Conservation (phyloP, 2,888 invertebrate species). For the Andricus curvator region DNA sequence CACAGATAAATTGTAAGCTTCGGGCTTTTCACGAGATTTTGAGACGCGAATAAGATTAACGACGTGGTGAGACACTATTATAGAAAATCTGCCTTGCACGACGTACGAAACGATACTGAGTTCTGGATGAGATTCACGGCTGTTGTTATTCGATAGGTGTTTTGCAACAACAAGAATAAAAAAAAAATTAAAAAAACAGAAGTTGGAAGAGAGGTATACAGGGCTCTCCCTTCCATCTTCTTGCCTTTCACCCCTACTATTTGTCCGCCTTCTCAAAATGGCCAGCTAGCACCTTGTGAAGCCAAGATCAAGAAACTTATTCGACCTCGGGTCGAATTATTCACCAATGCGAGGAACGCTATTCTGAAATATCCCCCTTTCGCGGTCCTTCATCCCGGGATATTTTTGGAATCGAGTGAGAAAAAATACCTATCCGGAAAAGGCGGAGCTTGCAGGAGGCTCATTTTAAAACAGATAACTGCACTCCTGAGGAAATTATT, state of each 20-base stretch:
- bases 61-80: slow-evolving; percentile 16
- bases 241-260: slow-evolving; percentile 53
- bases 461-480: slow-evolving; percentile 25
- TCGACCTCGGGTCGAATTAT: slow-evolving; percentile 53
- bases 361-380: slow-evolving; percentile 25
- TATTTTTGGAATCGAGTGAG: slow-evolving; percentile 39
- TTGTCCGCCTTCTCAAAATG: slow-evolving; percentile 40
- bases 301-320: slow-evolving; percentile 59
- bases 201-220: neutral
- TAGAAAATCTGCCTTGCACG: slow-evolving; percentile 49
- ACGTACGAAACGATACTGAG: slow-evolving; percentile 55
- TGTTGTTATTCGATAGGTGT: slow-evolving; percentile 50
- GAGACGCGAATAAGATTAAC: neutral
- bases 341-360: slow-evolving; percentile 17
- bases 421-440: slow-evolving; percentile 35
- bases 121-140: slow-evolving; percentile 48
- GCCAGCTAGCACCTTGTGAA: slow-evolving; percentile 45
- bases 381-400: slow-evolving; percentile 36
- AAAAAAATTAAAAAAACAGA: slow-evolving; percentile 44
- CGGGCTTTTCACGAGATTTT: neutral
- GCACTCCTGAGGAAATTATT: neutral
- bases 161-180: slow-evolving; percentile 43
- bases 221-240: slow-evolving; percentile 40
- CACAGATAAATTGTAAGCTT: slow-evolving; percentile 1
- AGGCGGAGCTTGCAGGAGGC: slow-evolving; percentile 16